These are phyloP conservation scores for Abrostola triplasia DNA, from an alignment of 2,888 invertebrate genomes.

Conservation along the genomic window DNA sequence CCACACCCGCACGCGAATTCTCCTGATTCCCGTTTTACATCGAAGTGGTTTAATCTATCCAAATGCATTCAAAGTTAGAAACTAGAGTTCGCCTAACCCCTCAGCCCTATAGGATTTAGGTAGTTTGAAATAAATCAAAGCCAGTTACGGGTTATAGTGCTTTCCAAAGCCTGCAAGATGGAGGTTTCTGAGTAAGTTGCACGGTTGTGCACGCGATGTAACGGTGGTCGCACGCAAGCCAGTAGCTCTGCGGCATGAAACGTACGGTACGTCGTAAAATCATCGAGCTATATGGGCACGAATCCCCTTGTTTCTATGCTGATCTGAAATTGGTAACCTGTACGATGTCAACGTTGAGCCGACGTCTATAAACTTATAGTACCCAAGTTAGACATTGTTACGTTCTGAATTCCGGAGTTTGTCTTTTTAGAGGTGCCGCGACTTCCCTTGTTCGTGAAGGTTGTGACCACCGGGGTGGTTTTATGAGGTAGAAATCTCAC, in stretches of 20 bases:
- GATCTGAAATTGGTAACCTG: neutral
- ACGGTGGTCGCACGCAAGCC: constrained; percentile 38
- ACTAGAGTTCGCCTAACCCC: neutral
- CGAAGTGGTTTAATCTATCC: constrained; percentile 1
- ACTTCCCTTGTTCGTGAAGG: no score
- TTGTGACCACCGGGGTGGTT: no score
- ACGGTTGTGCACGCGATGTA: constrained; percentile 35
- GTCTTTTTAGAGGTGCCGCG: no score
- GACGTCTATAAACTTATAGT: no score
- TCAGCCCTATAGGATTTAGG: constrained; percentile 2
- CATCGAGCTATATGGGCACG: constrained; percentile 38
- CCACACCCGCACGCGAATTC: no score
- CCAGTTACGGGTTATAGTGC: constrained; percentile 18
- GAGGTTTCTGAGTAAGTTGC: constrained; percentile 17
- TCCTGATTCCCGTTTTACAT: no score
- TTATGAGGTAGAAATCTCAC: no score
- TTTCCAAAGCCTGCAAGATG: constrained; percentile 9
- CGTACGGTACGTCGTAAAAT: constrained; percentile 21
- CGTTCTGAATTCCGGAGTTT: no score
- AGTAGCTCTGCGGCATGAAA: constrained; percentile 24
- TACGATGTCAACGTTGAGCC: no score
- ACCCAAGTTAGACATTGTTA: no score
- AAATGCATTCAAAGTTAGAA: neutral
- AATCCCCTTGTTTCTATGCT: neutral
- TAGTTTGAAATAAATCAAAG: constrained; percentile 38